Conservation (phyloP, 2,888 invertebrate genomes). For the Cantharis rustica region DNA sequence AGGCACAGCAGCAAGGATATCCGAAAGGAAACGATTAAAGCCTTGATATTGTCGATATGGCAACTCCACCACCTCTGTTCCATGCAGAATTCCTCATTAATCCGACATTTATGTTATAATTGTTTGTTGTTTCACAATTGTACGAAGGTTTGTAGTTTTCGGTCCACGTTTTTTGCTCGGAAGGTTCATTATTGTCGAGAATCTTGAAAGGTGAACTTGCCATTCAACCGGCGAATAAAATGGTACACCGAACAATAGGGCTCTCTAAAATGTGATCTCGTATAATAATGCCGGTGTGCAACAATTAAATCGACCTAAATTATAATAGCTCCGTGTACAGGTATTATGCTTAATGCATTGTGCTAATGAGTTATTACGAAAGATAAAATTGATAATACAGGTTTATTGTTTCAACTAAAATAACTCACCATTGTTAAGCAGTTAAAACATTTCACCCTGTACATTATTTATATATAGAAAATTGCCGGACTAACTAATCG, state of each 20-base stretch:
- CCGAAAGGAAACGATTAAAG: constrained; percentile 41
- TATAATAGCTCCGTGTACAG: constrained; percentile 19
- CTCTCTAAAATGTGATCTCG: constrained; percentile 12
- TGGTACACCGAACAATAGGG: constrained; percentile 10
- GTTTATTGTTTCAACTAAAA: constrained; percentile 11
- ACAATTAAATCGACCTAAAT: constrained; percentile 26
- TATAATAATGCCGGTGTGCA: constrained; percentile 22
- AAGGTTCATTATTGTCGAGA: background rate
- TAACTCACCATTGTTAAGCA: background rate
- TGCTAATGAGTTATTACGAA: constrained; percentile 18
- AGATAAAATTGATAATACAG: constrained; percentile 16
- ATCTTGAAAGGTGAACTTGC: constrained; percentile 2
- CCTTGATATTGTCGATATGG: constrained; percentile 30
- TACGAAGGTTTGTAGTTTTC: background rate
- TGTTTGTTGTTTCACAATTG: constrained; percentile 6
- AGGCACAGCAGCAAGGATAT: constrained; percentile 35
- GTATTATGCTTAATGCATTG: constrained; percentile 24
- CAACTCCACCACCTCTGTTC: constrained; percentile 31
- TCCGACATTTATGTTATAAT: constrained; percentile 22
- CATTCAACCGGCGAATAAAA: background rate
- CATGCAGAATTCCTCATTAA: constrained; percentile 17
- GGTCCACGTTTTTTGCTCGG: background rate
- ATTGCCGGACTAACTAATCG: background rate
- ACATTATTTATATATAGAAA: background rate
- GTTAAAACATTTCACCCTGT: background rate